Conservation (phyloP, 2,888 invertebrate genomes). For the Dromius quadrimaculatus region DNA sequence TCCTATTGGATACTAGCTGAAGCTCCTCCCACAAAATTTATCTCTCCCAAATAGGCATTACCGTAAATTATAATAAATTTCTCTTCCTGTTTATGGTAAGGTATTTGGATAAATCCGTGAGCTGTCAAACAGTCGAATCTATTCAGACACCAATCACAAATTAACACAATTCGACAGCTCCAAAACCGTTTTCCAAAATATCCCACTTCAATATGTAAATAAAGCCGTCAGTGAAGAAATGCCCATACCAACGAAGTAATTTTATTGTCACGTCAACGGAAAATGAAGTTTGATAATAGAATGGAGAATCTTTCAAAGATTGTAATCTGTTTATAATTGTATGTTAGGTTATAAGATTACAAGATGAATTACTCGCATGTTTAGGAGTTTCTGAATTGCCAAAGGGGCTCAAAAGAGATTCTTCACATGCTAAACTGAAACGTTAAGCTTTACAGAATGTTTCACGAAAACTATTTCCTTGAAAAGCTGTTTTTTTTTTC, state of each 20-base stretch:
- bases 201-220: constrained; percentile 23
- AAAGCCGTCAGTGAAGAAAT: constrained; percentile 7
- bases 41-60: neutral
- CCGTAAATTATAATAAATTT: neutral
- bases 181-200: constrained; percentile 19
- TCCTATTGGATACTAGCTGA: no score
- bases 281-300: constrained; percentile 4
- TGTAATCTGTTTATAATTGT: constrained; percentile 28
- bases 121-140: constrained; percentile 10
- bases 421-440: constrained; percentile 5
- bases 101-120: constrained; percentile 9
- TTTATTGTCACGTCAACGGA: constrained; percentile 8
- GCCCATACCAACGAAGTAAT: neutral
- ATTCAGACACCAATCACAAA: constrained; percentile 32
- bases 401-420: neutral
- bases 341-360: neutral
- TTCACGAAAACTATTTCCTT: no score
- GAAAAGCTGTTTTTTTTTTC: no score
- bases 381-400: constrained; percentile 1
- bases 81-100: constrained; percentile 20
- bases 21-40: neutral
- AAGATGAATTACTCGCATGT: neutral
- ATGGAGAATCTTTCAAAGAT: neutral
- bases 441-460: no score
- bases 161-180: constrained; percentile 19